Evolutionary conservation across 2,888 invertebrate genomes (phyloP).

Genomic region (Sipha maydis): DNA sequence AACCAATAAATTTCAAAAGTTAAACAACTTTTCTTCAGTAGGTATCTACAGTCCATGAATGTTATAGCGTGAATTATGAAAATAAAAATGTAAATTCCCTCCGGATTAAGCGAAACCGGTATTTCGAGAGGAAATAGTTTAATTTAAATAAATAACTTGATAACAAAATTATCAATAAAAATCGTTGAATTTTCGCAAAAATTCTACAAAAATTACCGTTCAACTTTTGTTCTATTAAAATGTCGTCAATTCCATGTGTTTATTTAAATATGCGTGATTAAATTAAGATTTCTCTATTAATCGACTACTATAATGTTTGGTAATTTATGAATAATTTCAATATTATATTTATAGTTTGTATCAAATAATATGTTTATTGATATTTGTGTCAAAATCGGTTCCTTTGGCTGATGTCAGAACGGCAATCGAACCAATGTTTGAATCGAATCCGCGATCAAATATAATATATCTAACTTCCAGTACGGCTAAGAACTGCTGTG

Average conservation of each 20-base stretch:
- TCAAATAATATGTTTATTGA: too few species aligned
- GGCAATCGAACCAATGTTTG: background rate
- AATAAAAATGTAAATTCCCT: conserved; percentile 12
- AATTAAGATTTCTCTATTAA: too few species aligned
- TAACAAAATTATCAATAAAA: background rate
- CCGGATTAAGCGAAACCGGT: background rate
- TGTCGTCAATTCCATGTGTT: too few species aligned
- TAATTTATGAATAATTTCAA: too few species aligned
- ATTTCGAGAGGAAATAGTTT: conserved; percentile 5
- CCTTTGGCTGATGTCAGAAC: background rate
- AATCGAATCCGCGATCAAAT: background rate
- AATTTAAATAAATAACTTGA: conserved; percentile 6
- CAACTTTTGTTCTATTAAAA: too few species aligned
- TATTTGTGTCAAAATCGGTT: too few species aligned
- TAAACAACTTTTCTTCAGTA: conserved; percentile 45
- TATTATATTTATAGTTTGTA: too few species aligned
- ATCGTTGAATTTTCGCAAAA: background rate
- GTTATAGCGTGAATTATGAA: conserved; percentile 48
- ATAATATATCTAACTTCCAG: background rate
- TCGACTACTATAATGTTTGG: too few species aligned
- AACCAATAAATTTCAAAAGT: conserved; percentile 57
- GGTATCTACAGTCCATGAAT: conserved; percentile 3
- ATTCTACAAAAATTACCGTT: too few species aligned
- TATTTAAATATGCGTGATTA: too few species aligned
- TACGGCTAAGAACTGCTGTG: background rate